These are phyloP conservation scores for Mylabris sibirica DNA, from an alignment of 2,888 invertebrate genomes.

Conservation along the genomic window DNA sequence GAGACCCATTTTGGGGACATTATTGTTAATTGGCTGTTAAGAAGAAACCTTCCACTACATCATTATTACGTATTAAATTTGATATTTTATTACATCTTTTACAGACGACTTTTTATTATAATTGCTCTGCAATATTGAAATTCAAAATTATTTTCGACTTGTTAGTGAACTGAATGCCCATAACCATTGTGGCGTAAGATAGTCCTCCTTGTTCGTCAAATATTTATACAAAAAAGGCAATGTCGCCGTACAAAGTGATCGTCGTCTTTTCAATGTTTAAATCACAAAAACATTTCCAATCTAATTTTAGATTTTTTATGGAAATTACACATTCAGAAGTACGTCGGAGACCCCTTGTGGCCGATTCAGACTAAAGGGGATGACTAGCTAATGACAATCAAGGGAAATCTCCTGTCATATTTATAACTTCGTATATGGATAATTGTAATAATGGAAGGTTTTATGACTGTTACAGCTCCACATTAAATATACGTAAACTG, in stretches of 20 bases:
- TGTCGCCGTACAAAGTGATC: not conserved
- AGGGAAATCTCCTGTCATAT: not conserved
- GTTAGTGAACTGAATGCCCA: not conserved
- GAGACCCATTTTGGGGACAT: not conserved
- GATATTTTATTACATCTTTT: not conserved
- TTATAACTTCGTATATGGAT: not conserved
- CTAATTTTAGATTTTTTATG: not conserved
- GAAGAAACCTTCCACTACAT: not conserved
- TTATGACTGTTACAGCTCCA: constrained; percentile 7
- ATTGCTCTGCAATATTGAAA: not conserved
- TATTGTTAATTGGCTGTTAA: not conserved
- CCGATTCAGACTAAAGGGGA: not conserved
- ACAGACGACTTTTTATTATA: not conserved
- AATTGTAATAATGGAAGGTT: constrained; percentile 1
- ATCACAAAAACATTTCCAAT: not conserved
- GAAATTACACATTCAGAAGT: not conserved
- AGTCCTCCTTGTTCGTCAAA: not conserved
- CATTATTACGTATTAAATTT: not conserved
- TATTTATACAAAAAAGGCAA: constrained; percentile 16
- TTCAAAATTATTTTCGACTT: constrained; percentile 4
- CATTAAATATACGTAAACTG: not conserved
- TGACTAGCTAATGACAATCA: not conserved
- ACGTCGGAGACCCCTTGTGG: no score
- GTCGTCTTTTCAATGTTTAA: not conserved
- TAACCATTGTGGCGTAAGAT: not conserved